These are phyloP conservation scores for Epizoanthus ramosus DNA, from an alignment of 92 coral and sea anemone species.

Conservation along the genomic window DNA sequence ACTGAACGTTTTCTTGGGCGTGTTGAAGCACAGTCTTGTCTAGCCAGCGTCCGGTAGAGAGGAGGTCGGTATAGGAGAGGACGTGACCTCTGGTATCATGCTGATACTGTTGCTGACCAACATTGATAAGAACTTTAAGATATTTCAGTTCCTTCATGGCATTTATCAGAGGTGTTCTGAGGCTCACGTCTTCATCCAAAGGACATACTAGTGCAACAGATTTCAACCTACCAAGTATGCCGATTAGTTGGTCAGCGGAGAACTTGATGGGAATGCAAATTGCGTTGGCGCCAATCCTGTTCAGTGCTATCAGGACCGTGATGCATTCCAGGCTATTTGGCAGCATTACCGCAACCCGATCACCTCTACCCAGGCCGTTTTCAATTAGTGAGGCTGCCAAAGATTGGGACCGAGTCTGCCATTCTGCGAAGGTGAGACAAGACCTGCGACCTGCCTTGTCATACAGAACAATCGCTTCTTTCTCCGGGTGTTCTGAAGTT, in stretches of 20 bases:
- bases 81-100: not conserved
- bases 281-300: slow-evolving; percentile 49
- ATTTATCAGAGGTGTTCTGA: not conserved
- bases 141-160: not conserved
- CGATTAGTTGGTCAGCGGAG: not conserved
- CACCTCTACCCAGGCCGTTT: slow-evolving; percentile 54
- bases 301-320: slow-evolving; percentile 44
- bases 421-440: slow-evolving; percentile 45
- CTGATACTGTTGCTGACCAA: not conserved
- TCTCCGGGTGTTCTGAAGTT: slow-evolving; percentile 39
- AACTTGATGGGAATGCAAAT: not conserved
- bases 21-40: not conserved
- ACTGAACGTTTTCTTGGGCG: not conserved
- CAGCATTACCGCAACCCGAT: slow-evolving; percentile 46
- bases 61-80: slow-evolving; percentile 2
- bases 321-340: slow-evolving; percentile 49
- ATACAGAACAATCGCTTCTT: slow-evolving; percentile 50
- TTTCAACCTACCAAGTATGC: not conserved
- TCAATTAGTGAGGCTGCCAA: slow-evolving; percentile 55
- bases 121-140: slow-evolving; percentile 7
- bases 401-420: slow-evolving; percentile 36
- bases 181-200: not conserved
- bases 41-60: not conserved
- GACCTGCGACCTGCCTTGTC: slow-evolving; percentile 35
- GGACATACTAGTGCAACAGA: not conserved